Conservation (phyloP, 2,888 invertebrate genomes). For the Sinohyriopsis cumingii region DNA sequence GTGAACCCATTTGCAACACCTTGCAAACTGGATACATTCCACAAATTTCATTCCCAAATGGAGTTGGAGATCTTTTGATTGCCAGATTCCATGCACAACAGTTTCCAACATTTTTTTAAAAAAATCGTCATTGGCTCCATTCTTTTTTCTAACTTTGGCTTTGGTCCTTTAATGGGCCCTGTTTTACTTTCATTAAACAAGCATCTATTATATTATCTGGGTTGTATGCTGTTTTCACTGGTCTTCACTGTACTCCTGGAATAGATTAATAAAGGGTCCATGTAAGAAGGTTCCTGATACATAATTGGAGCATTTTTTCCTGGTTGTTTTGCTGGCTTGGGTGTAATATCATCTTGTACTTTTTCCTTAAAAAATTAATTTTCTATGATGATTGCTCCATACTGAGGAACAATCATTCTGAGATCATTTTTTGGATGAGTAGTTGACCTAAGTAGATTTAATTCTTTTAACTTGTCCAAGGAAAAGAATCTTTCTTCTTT, state of each 20-base stretch:
- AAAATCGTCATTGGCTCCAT: neutral
- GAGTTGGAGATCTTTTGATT: conserved; percentile 2
- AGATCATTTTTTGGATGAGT: conserved; percentile 10
- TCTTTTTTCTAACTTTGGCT: neutral
- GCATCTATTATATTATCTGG: neutral
- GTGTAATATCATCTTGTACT: too few species aligned
- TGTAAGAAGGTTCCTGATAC: too few species aligned
- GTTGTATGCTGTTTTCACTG: conserved; percentile 1
- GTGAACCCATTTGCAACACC: conserved; percentile 13
- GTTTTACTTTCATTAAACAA: conserved; percentile 1
- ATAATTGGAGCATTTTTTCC: too few species aligned
- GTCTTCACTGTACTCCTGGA: conserved; percentile 2
- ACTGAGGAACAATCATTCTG: conserved; percentile 12
- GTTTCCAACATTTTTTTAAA: neutral
- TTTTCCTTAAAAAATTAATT: conserved; percentile 14
- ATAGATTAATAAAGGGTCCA: too few species aligned
- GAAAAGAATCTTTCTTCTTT: conserved; percentile 18
- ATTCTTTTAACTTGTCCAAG: conserved; percentile 8
- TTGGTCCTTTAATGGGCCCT: conserved; percentile 3
- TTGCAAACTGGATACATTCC: neutral
- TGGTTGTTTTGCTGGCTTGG: too few species aligned
- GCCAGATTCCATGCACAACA: conserved; percentile 13
- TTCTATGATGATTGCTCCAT: conserved; percentile 21
- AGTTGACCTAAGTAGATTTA: neutral
- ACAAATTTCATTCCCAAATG: neutral